A percentile compares a stretch with the other conserved stretches of the same genome.
phyloP scores from a whole-genome alignment of 2,113 vertebrate genomes.

The Herpetotheres cachinnans region DNA sequence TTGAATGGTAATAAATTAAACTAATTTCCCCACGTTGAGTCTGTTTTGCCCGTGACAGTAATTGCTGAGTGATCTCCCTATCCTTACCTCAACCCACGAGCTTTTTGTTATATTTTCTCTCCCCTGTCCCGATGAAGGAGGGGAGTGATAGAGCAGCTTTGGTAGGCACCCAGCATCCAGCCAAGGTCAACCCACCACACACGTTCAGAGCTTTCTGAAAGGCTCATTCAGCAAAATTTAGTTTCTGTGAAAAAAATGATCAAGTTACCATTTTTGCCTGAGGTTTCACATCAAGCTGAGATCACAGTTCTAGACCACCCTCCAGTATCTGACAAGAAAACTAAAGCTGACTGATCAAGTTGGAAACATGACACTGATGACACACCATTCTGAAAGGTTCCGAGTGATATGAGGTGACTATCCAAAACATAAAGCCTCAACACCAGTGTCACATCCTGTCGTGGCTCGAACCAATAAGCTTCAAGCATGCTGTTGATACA shows the following conservation, averaged over 20 bases:
- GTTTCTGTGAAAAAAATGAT: neutral
- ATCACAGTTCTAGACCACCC: neutral
- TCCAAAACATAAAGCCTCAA: neutral
- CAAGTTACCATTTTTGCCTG: neutral
- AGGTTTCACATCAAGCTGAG: neutral
- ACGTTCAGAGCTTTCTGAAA: neutral
- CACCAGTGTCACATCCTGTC: neutral
- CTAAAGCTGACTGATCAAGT: neutral
- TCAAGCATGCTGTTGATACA: neutral
- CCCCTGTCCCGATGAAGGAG: too few species aligned
- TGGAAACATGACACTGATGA: neutral
- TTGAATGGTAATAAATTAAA: too few species aligned
- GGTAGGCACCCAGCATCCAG: too few species aligned
- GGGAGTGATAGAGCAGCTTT: too few species aligned
- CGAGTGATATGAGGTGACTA: neutral
- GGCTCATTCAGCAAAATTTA: neutral
- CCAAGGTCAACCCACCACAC: too few species aligned
- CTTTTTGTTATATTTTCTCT: too few species aligned
- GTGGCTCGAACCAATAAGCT: accelerated
- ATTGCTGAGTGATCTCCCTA: too few species aligned
- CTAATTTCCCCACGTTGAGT: too few species aligned
- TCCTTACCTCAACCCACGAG: too few species aligned
- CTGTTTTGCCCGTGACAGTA: too few species aligned
- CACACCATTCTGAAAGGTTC: neutral
- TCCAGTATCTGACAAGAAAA: neutral